These are phyloP conservation scores for Python bivittatus DNA, from an alignment of 2,113 vertebrate species.

Conservation along the genomic window DNA sequence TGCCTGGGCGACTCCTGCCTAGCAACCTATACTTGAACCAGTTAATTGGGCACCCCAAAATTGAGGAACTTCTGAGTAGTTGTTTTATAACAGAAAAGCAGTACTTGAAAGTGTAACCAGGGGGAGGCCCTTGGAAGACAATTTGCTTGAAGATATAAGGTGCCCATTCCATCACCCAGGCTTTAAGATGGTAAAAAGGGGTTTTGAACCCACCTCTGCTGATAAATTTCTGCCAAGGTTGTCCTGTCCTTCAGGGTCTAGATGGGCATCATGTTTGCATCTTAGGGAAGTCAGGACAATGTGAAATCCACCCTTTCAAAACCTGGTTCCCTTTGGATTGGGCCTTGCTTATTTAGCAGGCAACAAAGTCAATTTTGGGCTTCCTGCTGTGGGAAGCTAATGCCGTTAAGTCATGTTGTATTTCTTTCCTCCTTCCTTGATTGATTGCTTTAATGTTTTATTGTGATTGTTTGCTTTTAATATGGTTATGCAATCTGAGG, in stretches of 20 bases:
- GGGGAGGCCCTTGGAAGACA: neutral
- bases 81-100: too few relatives aligned
- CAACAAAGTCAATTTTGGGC: neutral
- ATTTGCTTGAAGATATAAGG: neutral
- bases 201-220: neutral
- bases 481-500: neutral
- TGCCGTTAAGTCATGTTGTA: neutral
- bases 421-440: neutral
- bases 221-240: neutral
- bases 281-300: neutral
- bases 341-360: neutral
- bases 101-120: neutral
- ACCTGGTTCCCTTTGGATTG: neutral
- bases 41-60: neutral
- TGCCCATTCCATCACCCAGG: too few relatives aligned
- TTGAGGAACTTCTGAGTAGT: too few relatives aligned
- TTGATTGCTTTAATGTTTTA: neutral
- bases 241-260: neutral
- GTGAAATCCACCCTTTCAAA: neutral
- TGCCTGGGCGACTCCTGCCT: neutral
- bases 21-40: neutral
- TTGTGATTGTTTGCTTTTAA: neutral
- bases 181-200: too few relatives aligned
- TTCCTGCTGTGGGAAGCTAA: neutral
- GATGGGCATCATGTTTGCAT: neutral